Percentiles rank a stretch among this genome's conserved stretches.
Evolutionary conservation across 2,797 vertebrate species (phyloP).

Genomic region (Pachyuromys duprasi): DNA sequence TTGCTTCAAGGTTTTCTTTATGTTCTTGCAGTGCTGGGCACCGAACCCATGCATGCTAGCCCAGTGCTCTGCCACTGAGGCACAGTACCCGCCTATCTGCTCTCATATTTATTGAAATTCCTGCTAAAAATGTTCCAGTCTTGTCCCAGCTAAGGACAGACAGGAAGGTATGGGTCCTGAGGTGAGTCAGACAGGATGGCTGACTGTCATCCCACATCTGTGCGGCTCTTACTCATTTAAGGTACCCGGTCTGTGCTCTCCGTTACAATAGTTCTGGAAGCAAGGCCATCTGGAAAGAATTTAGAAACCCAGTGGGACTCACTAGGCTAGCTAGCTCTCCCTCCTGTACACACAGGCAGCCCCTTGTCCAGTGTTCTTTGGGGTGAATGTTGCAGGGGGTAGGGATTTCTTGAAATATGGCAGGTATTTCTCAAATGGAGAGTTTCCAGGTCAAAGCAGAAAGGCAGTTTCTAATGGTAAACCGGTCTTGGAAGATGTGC

Average conservation of each 20-base stretch:
- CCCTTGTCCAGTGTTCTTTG: not conserved
- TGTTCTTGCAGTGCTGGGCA: not conserved
- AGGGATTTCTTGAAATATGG: not conserved
- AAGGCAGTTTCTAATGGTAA: not conserved
- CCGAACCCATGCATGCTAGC: not conserved
- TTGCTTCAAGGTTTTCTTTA: not conserved
- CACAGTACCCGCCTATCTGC: not conserved
- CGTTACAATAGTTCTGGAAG: not conserved
- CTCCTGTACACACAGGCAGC: fast-evolving
- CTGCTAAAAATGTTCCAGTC: not conserved
- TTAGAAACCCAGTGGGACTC: not conserved
- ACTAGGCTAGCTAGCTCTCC: not conserved
- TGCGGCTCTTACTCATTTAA: not conserved
- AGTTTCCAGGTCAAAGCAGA: conserved; percentile 26
- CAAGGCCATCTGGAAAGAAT: not conserved
- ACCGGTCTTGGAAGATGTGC: not conserved
- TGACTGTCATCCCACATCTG: not conserved
- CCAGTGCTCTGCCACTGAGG: not conserved
- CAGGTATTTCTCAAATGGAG: not conserved
- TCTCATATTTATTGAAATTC: not conserved
- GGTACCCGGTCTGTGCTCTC: not conserved
- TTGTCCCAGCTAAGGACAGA: not conserved
- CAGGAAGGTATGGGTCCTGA: not conserved
- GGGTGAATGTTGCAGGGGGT: too few relatives aligned
- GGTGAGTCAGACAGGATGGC: not conserved